These are phyloP conservation scores for Pseudocheirus occidentalis DNA, from an alignment of 2,797 vertebrate genomes.

Conservation along the genomic window DNA sequence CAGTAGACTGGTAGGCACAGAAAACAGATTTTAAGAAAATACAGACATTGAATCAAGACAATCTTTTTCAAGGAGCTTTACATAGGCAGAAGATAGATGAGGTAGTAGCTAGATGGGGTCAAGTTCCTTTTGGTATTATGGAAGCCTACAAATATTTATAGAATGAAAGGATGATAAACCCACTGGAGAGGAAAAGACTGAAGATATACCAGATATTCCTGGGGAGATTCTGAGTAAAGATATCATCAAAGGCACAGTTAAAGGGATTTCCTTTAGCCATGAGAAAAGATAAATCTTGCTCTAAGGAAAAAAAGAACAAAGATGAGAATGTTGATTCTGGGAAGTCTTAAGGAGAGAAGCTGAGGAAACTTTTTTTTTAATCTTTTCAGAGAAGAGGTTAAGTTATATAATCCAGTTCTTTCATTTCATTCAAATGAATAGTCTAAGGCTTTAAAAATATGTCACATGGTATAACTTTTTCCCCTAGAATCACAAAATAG, in stretches of 20 bases:
- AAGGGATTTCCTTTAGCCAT: not conserved
- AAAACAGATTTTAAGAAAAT: not conserved
- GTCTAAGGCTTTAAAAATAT: no score
- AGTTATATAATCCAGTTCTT: no score
- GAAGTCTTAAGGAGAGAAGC: no score
- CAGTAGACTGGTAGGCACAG: not conserved
- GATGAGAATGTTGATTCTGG: not conserved
- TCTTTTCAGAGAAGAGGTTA: no score
- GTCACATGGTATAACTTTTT: no score
- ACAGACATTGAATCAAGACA: not conserved
- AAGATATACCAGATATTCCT: not conserved
- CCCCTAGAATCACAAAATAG: no score
- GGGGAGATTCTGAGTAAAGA: not conserved
- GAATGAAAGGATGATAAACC: not conserved
- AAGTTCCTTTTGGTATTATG: no score
- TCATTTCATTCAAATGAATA: no score
- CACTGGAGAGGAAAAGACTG: not conserved
- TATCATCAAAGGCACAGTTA: not conserved
- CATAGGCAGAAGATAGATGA: no score
- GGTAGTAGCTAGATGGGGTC: no score
- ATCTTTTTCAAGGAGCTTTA: not conserved
- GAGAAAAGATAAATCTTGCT: not conserved
- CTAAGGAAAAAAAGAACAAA: not conserved
- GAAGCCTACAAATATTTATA: not conserved
- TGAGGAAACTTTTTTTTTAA: no score